Evolutionary conservation across 2,113 vertebrate genomes (phyloP).

Genomic region (Oreotragus oreotragus): DNA sequence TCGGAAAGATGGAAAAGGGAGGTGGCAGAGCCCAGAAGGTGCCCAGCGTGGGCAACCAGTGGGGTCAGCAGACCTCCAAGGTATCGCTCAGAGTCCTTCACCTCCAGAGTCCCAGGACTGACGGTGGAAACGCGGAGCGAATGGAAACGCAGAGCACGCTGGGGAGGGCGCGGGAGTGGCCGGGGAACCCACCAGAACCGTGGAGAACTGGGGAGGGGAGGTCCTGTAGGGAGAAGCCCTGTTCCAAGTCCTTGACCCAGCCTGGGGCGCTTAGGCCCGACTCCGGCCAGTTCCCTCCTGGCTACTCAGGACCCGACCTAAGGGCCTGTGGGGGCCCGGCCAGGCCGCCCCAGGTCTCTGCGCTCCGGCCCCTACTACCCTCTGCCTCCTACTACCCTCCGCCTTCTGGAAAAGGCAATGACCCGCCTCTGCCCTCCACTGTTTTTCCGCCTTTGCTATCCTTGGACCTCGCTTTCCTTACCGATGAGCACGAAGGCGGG

Average conservation of each 20-base stretch:
- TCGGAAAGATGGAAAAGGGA: neutral
- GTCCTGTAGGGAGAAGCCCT: neutral
- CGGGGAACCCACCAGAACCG: accelerated
- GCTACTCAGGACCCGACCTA: neutral
- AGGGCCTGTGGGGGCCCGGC: accelerated
- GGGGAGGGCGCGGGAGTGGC: neutral
- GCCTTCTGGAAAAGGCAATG: neutral
- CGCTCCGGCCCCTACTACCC: accelerated
- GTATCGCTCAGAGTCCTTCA: neutral
- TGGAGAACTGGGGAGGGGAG: neutral
- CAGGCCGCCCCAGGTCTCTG: accelerated
- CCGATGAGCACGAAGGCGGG: accelerated
- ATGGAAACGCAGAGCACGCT: too few relatives aligned
- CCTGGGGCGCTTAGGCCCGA: neutral
- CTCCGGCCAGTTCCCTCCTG: neutral
- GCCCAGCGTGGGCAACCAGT: neutral
- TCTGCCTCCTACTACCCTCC: neutral
- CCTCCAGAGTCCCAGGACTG: neutral
- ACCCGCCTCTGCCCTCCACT: accelerated
- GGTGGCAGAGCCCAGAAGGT: neutral
- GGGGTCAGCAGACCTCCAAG: neutral
- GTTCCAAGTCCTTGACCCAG: neutral
- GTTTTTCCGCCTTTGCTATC: accelerated
- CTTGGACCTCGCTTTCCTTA: neutral
- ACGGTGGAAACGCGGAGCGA: too few relatives aligned